phyloP scores from a whole-genome alignment of 2,797 vertebrate genomes.

The Syngnathus rostellatus region DNA sequence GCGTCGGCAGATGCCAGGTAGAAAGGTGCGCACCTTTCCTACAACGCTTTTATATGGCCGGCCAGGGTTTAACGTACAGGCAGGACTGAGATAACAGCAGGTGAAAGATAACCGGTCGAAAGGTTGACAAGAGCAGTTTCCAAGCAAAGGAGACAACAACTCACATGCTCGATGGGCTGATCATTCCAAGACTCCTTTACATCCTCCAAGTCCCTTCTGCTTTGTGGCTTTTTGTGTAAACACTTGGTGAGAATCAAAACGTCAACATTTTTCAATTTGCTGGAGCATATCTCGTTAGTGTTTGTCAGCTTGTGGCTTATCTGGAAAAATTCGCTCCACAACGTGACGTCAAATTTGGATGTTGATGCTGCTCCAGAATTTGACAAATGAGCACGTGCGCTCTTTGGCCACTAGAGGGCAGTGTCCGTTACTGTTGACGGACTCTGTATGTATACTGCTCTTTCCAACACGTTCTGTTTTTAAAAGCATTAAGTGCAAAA shows the following conservation, averaged over 20 bases:
- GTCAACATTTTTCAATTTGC: not conserved
- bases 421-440: not conserved
- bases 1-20: conserved; percentile 45
- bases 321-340: not conserved
- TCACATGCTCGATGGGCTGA: not conserved
- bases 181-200: not conserved
- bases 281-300: not conserved
- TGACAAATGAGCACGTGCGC: not conserved
- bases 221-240: not conserved
- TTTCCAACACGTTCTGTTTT: not conserved
- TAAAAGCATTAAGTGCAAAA: not conserved
- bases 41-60: not conserved
- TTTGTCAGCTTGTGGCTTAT: not conserved
- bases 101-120: conserved; percentile 24
- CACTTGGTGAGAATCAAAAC: too few relatives aligned
- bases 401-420: not conserved
- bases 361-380: not conserved
- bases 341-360: not conserved
- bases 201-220: not conserved
- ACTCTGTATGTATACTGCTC: too few relatives aligned
- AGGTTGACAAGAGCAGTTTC: conserved; percentile 8
- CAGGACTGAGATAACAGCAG: conserved; percentile 6
- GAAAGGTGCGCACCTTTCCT: conserved; percentile 20
- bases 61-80: not conserved
- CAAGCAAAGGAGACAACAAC: not conserved